Conservation (phyloP, 2,888 invertebrate genomes). For the Phalera bucephala region DNA sequence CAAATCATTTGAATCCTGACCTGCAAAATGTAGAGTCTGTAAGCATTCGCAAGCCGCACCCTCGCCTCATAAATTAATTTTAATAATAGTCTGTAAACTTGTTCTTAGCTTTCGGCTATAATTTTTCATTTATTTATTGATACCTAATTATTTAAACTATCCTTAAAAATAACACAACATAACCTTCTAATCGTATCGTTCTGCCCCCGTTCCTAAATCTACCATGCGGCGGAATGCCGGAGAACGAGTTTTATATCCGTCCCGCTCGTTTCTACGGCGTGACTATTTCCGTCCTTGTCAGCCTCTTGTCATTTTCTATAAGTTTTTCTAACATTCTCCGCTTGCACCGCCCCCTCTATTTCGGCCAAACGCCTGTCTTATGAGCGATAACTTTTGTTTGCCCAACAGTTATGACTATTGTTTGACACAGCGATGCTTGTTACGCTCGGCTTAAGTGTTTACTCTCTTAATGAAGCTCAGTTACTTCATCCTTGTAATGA, state of each 20-base stretch:
- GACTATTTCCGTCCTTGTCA: constrained; percentile 68
- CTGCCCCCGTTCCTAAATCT: constrained; percentile 83
- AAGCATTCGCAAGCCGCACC: constrained; percentile 34
- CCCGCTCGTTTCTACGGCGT: constrained; percentile 66
- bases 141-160: constrained; percentile 56
- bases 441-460: constrained; percentile 71
- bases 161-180: constrained; percentile 77
- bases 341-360: constrained; percentile 70
- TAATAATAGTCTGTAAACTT: constrained; percentile 38
- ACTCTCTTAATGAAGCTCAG: constrained; percentile 67
- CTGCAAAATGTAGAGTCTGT: constrained; percentile 24
- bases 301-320: constrained; percentile 82
- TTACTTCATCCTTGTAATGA: constrained; percentile 57
- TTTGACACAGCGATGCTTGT: constrained; percentile 75
- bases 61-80: constrained; percentile 40
- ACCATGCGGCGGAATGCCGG: constrained; percentile 80
- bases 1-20: constrained; percentile 26
- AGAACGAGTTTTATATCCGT: constrained; percentile 79
- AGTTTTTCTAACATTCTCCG: constrained; percentile 81
- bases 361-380: constrained; percentile 69
- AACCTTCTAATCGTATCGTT: constrained; percentile 79
- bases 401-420: constrained; percentile 75
- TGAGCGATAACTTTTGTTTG: constrained; percentile 74
- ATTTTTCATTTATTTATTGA: constrained; percentile 57
- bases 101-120: constrained; percentile 39